A percentile compares a stretch with the other conserved stretches of the same genome.
Evolutionary conservation across 2,888 invertebrate genomes (phyloP).

Genomic region (Polyploca ridens): DNA sequence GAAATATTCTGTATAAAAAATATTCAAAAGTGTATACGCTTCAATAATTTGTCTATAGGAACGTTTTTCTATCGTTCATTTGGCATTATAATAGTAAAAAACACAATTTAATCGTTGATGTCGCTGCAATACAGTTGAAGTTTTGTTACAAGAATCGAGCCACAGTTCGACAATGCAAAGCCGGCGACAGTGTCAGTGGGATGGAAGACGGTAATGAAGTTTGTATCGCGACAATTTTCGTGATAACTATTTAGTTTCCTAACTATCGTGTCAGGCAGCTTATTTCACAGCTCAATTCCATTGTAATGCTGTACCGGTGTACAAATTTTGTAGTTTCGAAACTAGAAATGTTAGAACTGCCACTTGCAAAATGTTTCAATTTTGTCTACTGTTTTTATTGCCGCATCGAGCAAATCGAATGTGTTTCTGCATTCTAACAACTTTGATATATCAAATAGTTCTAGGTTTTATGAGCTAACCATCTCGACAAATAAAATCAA

Average conservation of each 20-base stretch:
- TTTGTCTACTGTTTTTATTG: slow-evolving; percentile 3
- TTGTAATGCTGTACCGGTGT: slow-evolving; percentile 44
- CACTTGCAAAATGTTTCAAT: slow-evolving; percentile 9
- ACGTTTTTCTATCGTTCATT: too few species aligned
- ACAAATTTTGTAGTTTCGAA: slow-evolving; percentile 44
- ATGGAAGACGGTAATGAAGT: background rate
- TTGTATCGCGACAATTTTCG: slow-evolving; percentile 47
- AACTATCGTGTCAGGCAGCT: slow-evolving; percentile 65
- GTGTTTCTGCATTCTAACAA: slow-evolving; percentile 3
- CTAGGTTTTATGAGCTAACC: too few species aligned
- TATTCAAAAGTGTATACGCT: too few species aligned
- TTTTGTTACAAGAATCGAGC: too few species aligned
- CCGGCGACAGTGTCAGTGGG: too few species aligned
- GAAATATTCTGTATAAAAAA: too few species aligned
- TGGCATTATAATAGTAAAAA: too few species aligned
- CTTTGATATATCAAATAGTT: background rate
- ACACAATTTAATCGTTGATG: too few species aligned
- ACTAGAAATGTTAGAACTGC: slow-evolving; percentile 41
- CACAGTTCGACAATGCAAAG: background rate
- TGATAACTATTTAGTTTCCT: slow-evolving; percentile 54
- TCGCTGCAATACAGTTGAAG: too few species aligned
- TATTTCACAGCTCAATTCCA: slow-evolving; percentile 62
- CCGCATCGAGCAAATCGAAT: background rate
- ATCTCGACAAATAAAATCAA: too few species aligned
- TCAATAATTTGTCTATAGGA: too few species aligned